A percentile compares a stretch with the other conserved stretches of the same genome.
These are phyloP conservation scores for Grammatotria lemairii DNA, from an alignment of 2,113 vertebrate species.

Conservation along the genomic window DNA sequence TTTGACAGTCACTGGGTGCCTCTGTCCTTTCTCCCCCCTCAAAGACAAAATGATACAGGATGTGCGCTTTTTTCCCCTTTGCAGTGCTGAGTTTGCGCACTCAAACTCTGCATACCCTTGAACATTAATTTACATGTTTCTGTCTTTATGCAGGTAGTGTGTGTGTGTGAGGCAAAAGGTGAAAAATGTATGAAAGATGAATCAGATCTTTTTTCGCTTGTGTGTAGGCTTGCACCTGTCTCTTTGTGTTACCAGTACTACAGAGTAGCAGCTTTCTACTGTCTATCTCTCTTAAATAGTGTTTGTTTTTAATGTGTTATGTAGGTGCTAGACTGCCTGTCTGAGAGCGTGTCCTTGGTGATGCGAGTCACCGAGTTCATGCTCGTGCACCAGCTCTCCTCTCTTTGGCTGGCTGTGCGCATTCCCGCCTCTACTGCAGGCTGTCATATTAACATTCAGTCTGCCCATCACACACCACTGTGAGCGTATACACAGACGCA, in stretches of 20 bases:
- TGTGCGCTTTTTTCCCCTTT: neutral
- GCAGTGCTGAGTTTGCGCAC: conserved; percentile 30
- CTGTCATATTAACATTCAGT: conserved; percentile 44
- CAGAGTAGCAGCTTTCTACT: neutral
- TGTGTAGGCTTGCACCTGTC: neutral
- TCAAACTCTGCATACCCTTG: conserved; percentile 34
- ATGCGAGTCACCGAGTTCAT: conserved; percentile 55
- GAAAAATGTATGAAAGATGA: neutral
- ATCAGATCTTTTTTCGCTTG: neutral
- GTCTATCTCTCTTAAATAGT: neutral
- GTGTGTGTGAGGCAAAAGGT: neutral
- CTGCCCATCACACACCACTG: neutral
- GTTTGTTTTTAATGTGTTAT: neutral
- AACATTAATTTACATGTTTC: conserved; percentile 23
- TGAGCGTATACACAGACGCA: neutral
- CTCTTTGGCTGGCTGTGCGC: neutral
- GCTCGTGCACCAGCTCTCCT: neutral
- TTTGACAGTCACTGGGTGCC: neutral
- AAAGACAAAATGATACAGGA: neutral
- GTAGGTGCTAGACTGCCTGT: neutral
- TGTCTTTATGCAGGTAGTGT: neutral
- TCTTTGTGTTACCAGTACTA: neutral
- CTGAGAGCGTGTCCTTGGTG: conserved; percentile 19
- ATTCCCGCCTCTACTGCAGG: neutral
- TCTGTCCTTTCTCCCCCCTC: neutral